Evolutionary conservation across 2,797 vertebrate genomes (phyloP), one percentile per base, ranked within the genome.

Genomic region (Sebastes vulpes): DNA sequence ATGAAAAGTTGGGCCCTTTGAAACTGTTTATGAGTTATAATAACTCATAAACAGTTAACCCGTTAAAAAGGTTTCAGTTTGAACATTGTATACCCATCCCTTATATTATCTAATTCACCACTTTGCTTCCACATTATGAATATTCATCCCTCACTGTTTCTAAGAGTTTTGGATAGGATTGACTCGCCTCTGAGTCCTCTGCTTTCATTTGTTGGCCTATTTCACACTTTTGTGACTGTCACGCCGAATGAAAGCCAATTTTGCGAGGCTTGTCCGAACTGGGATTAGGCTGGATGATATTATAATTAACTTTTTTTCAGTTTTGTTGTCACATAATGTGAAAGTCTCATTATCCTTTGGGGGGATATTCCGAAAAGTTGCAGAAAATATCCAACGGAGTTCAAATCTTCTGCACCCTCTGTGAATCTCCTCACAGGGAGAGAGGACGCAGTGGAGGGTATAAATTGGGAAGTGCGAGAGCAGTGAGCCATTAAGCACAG

Each of bases 401-500:
- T 50, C 46, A 50, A 63, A 48, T 53, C 31, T 18, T 35, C 2
- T 56, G 52, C 54, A 6, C 16, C 31, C 26, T 53, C 16, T 79
- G 32, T 58, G 23, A 52, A 32, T 59, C 18, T 59, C 11, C 16
- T 35, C 28, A 16, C 38, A 3, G 35, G n/a, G 20, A 61, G 75
- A 9, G 75, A 9, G 52, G 21, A 57, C 4, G 58, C 58, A 65
- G 63, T 6, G 21, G 69, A 72, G 77, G 26, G 56, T 14, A 60
- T 57, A 64, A 71, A 70, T 86, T 65, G 58, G 61, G 59, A 69
- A 66, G 71, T 70, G 79, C 87, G 77, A 75, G 77, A 77, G 75
- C 85, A 77, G 31, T 81, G 77, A 87, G 66, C 77, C 57, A 3
- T 83, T 80, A 46, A 86, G 46, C 73, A 81, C 79, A 83, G 85